Base-by-base conservation (phyloP, 2,113 vertebrate species). In the Noturus placidus region DNA sequence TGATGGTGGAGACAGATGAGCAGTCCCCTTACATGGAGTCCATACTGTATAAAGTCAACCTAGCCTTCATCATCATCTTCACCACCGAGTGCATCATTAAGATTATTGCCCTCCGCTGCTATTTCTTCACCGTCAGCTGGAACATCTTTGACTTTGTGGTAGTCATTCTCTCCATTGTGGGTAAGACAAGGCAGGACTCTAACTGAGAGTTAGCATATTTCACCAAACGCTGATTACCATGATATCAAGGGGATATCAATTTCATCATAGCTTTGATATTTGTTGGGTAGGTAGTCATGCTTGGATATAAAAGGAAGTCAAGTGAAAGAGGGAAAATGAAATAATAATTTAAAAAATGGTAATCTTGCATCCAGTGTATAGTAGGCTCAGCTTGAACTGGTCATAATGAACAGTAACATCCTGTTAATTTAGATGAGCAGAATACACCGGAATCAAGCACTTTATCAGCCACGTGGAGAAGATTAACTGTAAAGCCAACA, bases 1-100 rank as follows among this genome's bases (percentile, higher is more conserved):
- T 99, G 98, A 99, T 99, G 98, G 98, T 99, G 93, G 98, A 99
- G 94, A 99, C 97, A 0, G 98, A 99, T 57, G 97, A 99, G 91
- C 98, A 99, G 94, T 95, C 97, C 30, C 90, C 94, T 0, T 93
- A 95, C 83, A 97, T 97, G 94, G 94, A 98, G 90, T 91, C 92
- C 65, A 97, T 98, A 92, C 95, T 99, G 11, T 92, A 97, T 91
- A 97, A 97, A 90, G 94, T 99, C 95, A 99, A 99, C 94, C 94
- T 99, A 95, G 96, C 96, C 89, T 99, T 99, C 87, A 97, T 99
- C 89, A 91, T 96, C 86, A 91, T 99, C 94, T 99, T 99, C 96
- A 97, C 97, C 0, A 90, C 94, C 15, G 98, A 99, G 93, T 99
- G 97, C 79, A 93, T 96, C 35, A 30, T 97, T 86, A 99, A 99